Evolutionary conservation across 1,140 invertebrate species (phyloP).

Genomic region (Danaus melanippus): DNA sequence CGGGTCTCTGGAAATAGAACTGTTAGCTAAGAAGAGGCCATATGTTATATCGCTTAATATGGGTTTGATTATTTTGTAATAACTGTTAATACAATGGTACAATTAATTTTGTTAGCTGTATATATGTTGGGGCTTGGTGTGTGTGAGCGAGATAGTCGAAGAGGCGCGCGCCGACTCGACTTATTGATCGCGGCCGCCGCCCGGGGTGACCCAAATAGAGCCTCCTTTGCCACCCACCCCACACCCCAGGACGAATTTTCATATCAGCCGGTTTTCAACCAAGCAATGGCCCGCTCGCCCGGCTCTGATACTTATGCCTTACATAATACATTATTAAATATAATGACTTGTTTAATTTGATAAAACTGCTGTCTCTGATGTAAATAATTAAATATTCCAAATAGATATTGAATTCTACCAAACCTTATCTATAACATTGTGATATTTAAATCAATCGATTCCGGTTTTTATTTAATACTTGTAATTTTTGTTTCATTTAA

Average conservation of each 20-base stretch:
- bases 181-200: constrained; percentile 68
- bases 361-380: too few species aligned
- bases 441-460: too few species aligned
- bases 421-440: too few species aligned
- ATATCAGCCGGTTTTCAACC: constrained; percentile 59
- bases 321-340: constrained; percentile 38
- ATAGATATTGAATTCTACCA: too few species aligned
- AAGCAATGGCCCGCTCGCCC: constrained; percentile 49
- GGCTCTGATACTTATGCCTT: constrained; percentile 46
- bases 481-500: too few species aligned
- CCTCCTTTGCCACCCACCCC: constrained; percentile 45
- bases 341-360: too few species aligned
- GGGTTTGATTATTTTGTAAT: constrained; percentile 7
- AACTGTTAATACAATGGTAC: constrained; percentile 36
- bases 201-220: constrained; percentile 71
- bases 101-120: constrained; percentile 55
- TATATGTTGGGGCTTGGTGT: constrained; percentile 36
- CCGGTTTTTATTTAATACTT: too few species aligned
- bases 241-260: constrained; percentile 62
- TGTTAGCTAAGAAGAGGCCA: too few species aligned
- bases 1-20: too few species aligned
- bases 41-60: too few species aligned
- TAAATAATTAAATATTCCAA: too few species aligned
- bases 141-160: constrained; percentile 39
- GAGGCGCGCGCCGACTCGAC: constrained; percentile 60